Evolutionary conservation across 2,113 vertebrate species (phyloP), one percentile per base, ranked within the genome.

Genomic region (Pituophis catenifer): DNA sequence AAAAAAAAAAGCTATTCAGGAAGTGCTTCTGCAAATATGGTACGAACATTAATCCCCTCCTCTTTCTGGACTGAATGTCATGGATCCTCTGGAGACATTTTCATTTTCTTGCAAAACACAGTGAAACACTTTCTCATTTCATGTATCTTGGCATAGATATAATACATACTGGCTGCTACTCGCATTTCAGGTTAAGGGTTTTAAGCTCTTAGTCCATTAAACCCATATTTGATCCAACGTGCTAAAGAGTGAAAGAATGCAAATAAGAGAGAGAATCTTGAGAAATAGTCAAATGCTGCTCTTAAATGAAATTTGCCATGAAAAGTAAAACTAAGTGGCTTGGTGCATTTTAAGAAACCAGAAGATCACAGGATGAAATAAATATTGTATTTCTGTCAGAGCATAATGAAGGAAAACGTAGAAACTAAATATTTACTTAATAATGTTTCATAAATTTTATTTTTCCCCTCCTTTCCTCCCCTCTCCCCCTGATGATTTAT

Each of bases 1-100:
- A 38, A 81, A 81, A 75, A 70, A n/a, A 70, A 44, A 38, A 19
- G 6, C 17, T 17, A 81, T 94, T 94, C 93, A 96, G 91, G 95
- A 93, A 17, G 19, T 96, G 94, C 97, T 91, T 94, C 94, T 94
- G 95, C 95, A 95, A 96, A 96, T 92, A 94, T 94, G 89, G 91
- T 96, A 94, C 91, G 93, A 96, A 94, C 0, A 0, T 92, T 93
- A 94, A 92, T 94, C 1, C 95, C 86, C n/a, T 88, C 94, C 19
- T 55, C 86, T 89, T 62, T 21, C 87, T 33, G 53, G n/a, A 8
- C 52, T 52, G 12, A 55, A 48, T n/a, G 26, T 10, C 9, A 12
- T 33, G 86, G 24, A 50, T 48, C 5, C 2, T 26, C 3, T 13
- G 10, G 48, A n/a, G 44, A 17, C n/a, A 23, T 8, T 13, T 21